These are phyloP conservation scores for Globodera ellingtonae DNA, from an alignment of 1,140 invertebrate species.

Conservation along the genomic window DNA sequence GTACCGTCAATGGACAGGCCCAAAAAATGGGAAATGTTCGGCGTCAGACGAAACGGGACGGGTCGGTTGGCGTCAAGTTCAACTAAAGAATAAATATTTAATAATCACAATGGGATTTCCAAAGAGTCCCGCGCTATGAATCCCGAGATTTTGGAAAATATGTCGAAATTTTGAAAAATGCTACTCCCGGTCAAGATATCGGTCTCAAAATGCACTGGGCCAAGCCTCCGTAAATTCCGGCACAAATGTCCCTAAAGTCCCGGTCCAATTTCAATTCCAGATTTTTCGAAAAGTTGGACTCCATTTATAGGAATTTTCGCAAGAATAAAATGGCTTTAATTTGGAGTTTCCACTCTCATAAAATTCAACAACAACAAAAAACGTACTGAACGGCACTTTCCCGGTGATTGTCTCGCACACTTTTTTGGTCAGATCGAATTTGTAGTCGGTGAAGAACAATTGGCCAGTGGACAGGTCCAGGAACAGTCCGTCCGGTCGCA, in stretches of 20 bases:
- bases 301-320: no score
- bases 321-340: no score
- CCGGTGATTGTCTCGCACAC: constrained; percentile 30
- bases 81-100: constrained; percentile 28
- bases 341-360: no score
- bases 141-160: no score
- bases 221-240: no score
- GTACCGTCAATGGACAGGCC: constrained; percentile 44
- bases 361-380: neutral
- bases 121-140: neutral
- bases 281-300: no score
- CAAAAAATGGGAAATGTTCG: constrained; percentile 37
- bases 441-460: constrained; percentile 37
- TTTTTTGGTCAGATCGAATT: constrained; percentile 40
- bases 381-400: constrained; percentile 33
- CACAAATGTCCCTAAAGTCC: no score
- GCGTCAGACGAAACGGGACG: constrained; percentile 37
- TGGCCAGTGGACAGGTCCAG: constrained; percentile 38
- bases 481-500: constrained; percentile 28
- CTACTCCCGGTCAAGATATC: no score
- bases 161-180: no score
- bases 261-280: no score
- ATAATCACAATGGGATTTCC: neutral
- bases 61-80: constrained; percentile 43
- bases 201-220: no score